Conservation (phyloP, 2,113 vertebrate species). For the Pseudorasbora parva region DNA sequence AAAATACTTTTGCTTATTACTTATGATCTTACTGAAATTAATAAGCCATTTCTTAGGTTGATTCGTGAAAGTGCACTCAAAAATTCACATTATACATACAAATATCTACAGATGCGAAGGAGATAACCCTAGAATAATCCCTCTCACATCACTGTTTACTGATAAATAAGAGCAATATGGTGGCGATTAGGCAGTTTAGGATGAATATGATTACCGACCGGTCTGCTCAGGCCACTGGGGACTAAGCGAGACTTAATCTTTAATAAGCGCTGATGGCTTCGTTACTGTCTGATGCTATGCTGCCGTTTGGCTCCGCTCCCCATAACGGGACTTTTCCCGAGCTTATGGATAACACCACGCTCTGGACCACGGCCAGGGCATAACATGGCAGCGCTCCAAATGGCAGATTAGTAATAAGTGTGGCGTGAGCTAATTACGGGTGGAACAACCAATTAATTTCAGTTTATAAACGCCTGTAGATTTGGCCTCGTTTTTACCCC, state of each 20-base stretch:
- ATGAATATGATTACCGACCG: conserved; percentile 74
- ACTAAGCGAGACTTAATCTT: conserved; percentile 76
- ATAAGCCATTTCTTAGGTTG: background rate
- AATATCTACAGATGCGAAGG: background rate
- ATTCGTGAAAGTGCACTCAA: background rate
- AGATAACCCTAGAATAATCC: conserved; percentile 55
- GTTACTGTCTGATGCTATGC: conserved; percentile 49
- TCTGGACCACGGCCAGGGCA: conserved; percentile 73
- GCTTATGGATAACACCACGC: conserved; percentile 66
- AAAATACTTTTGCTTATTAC: too few species aligned
- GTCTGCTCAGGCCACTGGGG: conserved; percentile 69
- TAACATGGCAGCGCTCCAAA: conserved; percentile 70
- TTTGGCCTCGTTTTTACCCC: conserved; percentile 48
- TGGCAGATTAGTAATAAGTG: conserved; percentile 80
- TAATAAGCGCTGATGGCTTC: conserved; percentile 75
- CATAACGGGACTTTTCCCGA: conserved; percentile 57
- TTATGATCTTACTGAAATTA: background rate
- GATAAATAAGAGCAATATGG: conserved; percentile 78
- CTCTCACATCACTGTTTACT: conserved; percentile 75
- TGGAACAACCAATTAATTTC: conserved; percentile 76
- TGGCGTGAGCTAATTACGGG: conserved; percentile 78
- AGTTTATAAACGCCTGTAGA: conserved; percentile 77
- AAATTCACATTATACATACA: background rate
- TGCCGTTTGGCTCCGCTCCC: conserved; percentile 50
- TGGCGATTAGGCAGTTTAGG: conserved; percentile 74